Evolutionary conservation across 2,113 vertebrate species (phyloP), one percentile per base, ranked within the genome.

Genomic region (Puntigrus tetrazona): DNA sequence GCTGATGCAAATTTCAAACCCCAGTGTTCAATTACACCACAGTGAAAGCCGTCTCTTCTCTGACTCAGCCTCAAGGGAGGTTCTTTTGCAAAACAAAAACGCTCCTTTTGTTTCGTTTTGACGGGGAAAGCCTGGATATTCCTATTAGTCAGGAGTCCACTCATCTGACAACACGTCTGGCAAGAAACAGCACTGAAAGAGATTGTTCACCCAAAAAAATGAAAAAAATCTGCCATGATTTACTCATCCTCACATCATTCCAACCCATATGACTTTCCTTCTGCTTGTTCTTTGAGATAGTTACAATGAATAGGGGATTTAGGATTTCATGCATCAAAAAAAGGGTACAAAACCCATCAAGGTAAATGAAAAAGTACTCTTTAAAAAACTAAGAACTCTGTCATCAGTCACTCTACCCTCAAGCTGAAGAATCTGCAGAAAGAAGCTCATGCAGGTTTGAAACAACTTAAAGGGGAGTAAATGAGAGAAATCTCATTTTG

Each of bases 91-190:
- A 45, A 59, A 59, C 20, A 29, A 76, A 76, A 59, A 57, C 1
- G 7, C 11, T 77, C 43, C 50, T 77, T 31, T 22, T 55, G 29
- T 38, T 78, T 61, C 0, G 11, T 77, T 34, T 55, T 77, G 16
- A 61, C 16, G 31, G 55, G 76, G 34, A 4, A 61, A 61, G 55
- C 55, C 55, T 45, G 57, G 57, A 41, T 43, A 45, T 43, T 65
- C 38, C 25, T 79, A 63, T 79, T 45, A 63, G 78, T 79, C 36
- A 79, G 14, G 7, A 29, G 25, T 79, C 57, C 36, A 45, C 77
- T 79, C 25, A 45, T 79, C 77, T 29, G 36, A 79, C 14, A 38
- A 25, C 7, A 52, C 27, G 50, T 25, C 36, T 63, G n/a, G 8
- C 77, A 79, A 43, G 55, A 43, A 25, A 43, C 20, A 25, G 34